Conservation (phyloP, 2,797 vertebrate species). For the Tapera naevia region DNA sequence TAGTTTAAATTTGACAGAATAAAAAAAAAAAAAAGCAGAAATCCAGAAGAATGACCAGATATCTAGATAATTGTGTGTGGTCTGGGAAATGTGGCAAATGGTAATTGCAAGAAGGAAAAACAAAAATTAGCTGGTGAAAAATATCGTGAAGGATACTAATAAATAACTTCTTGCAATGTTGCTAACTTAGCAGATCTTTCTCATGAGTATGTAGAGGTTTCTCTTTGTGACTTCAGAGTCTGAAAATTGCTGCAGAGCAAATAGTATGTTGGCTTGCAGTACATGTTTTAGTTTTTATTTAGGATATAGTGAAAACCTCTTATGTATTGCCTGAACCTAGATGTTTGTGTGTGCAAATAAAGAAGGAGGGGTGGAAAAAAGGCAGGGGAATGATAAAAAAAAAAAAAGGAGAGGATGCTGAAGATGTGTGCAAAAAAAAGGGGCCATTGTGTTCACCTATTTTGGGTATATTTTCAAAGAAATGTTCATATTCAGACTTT, state of each 20-base stretch:
- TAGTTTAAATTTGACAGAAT: neutral
- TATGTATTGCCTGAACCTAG: neutral
- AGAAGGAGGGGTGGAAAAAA: neutral
- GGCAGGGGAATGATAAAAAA: neutral
- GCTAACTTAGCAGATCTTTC: neutral
- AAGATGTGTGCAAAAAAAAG: neutral
- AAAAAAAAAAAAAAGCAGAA: neutral
- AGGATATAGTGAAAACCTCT: neutral
- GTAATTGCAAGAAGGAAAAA: neutral
- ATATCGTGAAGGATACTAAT: neutral
- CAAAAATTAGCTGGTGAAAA: neutral
- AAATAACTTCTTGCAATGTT: neutral
- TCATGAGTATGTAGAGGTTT: neutral
- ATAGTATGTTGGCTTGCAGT: neutral
- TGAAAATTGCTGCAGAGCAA: neutral
- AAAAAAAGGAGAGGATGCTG: neutral
- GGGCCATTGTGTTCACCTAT: neutral
- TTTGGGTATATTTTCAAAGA: neutral
- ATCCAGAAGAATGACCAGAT: fast-evolving
- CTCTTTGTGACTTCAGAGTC: neutral
- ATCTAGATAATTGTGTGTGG: neutral
- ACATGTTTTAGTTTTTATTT: neutral
- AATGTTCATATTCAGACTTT: neutral
- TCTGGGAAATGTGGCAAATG: neutral
- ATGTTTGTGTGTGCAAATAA: neutral